Evolutionary conservation across 2,797 vertebrate genomes (phyloP).

Genomic region (Pangasius larnaudii): DNA sequence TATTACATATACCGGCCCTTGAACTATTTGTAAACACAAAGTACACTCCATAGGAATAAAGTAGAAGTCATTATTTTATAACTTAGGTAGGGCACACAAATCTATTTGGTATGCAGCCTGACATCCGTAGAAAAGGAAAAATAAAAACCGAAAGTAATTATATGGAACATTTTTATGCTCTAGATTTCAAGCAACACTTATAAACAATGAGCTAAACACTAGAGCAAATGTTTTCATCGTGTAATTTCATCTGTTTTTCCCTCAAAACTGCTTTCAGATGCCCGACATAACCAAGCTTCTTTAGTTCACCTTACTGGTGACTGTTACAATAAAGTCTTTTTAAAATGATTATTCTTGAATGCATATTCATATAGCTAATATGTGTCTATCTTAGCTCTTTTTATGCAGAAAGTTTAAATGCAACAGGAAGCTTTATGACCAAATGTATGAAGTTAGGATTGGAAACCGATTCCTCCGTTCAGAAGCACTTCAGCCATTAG

Average conservation of each 20-base stretch:
- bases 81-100: not conserved
- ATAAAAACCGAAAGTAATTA: not conserved
- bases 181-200: not conserved
- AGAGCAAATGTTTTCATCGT: not conserved
- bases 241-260: not conserved
- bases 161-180: not conserved
- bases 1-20: too few species aligned
- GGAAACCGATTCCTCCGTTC: not conserved
- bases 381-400: not conserved
- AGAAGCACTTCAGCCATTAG: not conserved
- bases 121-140: not conserved
- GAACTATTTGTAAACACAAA: too few species aligned
- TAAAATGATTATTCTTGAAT: not conserved
- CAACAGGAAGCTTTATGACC: not conserved
- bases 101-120: not conserved
- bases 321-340: not conserved
- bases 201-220: not conserved
- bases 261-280: not conserved
- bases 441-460: not conserved
- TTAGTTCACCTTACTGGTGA: not conserved
- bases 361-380: not conserved
- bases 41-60: not conserved
- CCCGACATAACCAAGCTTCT: not conserved
- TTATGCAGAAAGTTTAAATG: not conserved
- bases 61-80: not conserved